Evolutionary conservation across 1,140 invertebrate genomes (phyloP).

Genomic region (Nomia melanderi): DNA sequence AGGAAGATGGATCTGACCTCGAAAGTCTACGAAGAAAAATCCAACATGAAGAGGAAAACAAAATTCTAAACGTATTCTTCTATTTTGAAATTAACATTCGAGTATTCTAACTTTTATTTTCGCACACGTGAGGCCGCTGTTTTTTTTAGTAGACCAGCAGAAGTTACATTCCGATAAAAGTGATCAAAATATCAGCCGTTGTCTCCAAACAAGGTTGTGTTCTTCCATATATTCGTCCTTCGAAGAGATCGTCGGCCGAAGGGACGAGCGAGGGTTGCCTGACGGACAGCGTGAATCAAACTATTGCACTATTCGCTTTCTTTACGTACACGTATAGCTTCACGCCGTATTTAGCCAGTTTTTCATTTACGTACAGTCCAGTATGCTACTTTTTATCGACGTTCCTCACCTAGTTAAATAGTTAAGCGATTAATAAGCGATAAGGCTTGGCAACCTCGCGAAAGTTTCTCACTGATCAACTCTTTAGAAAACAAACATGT

Average conservation of each 20-base stretch:
- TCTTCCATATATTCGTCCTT: too few relatives aligned
- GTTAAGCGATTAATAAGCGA: neutral
- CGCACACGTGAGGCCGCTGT: too few relatives aligned
- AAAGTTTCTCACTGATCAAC: neutral
- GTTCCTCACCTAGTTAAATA: neutral
- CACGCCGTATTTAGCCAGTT: conserved; percentile 17
- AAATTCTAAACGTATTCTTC: too few relatives aligned
- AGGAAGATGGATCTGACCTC: too few relatives aligned
- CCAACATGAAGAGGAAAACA: too few relatives aligned
- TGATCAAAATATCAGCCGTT: too few relatives aligned
- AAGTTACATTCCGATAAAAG: too few relatives aligned
- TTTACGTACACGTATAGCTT: conserved; percentile 8
- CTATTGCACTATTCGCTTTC: neutral
- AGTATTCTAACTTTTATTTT: too few relatives aligned
- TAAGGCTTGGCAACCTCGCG: conserved; percentile 2
- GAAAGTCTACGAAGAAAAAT: too few relatives aligned
- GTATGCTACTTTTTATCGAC: conserved; percentile 7
- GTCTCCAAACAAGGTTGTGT: neutral
- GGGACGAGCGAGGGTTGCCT: neutral
- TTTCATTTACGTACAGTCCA: neutral
- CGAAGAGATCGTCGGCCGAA: neutral
- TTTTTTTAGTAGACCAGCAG: too few relatives aligned
- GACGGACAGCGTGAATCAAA: neutral
- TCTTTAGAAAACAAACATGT: neutral
- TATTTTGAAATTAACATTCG: too few relatives aligned